Evolutionary conservation across 2,797 vertebrate species (phyloP).

Genomic region (Presbytis comata): DNA sequence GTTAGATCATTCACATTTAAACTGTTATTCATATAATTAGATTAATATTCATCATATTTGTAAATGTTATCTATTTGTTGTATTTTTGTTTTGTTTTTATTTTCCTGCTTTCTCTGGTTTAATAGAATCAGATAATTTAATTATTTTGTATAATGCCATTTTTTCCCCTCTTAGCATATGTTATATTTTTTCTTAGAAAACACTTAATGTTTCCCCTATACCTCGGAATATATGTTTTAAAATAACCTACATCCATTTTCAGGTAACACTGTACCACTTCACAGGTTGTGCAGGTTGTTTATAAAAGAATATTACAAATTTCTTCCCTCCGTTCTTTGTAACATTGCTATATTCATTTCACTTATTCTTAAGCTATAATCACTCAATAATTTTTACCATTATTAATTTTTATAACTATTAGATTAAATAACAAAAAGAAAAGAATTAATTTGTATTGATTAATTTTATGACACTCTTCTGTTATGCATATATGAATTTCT

Average conservation of each 20-base stretch:
- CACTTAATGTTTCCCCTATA: background rate
- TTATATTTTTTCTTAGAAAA: background rate
- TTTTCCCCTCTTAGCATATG: background rate
- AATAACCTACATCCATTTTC: background rate
- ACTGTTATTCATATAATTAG: background rate
- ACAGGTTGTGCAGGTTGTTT: background rate
- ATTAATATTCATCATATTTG: background rate
- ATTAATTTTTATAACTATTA: background rate
- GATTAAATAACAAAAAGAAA: background rate
- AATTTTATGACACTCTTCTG: background rate
- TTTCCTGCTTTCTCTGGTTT: background rate
- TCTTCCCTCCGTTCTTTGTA: background rate
- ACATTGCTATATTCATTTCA: background rate
- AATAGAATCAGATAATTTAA: background rate
- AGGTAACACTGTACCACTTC: background rate
- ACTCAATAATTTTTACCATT: background rate
- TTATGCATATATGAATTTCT: background rate
- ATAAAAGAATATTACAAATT: background rate
- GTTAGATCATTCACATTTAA: background rate
- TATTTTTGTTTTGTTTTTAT: background rate
- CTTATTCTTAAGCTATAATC: background rate
- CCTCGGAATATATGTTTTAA: background rate
- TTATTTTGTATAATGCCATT: background rate
- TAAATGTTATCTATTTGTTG: background rate
- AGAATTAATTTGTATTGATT: background rate